phyloP scores from a whole-genome alignment of 1,140 invertebrate species.

The Zaprionus nigranus region DNA sequence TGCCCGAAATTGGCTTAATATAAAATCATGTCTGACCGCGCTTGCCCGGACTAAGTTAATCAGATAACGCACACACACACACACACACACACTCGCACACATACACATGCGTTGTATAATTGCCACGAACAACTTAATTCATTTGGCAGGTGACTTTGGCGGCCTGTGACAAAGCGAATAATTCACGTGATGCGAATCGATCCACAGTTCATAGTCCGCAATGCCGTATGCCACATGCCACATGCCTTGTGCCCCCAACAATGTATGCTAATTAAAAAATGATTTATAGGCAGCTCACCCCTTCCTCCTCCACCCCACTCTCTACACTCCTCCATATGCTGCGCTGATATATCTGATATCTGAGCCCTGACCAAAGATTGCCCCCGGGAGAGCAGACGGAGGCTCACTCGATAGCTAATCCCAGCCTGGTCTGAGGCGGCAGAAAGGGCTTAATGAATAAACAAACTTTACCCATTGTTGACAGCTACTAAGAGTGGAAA shows the following conservation, averaged over 20 bases:
- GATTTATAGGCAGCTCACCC: constrained; percentile 55
- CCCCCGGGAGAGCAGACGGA: not conserved
- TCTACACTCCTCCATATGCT: constrained; percentile 49
- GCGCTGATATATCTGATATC: constrained; percentile 46
- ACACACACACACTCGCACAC: constrained; percentile 1
- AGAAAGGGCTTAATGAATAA: constrained; percentile 65
- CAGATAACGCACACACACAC: constrained; percentile 62
- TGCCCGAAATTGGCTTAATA: constrained; percentile 63
- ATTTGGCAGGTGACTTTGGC: constrained; percentile 46
- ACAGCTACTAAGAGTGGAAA: constrained; percentile 40
- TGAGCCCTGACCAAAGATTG: constrained; percentile 23
- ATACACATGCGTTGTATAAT: constrained; percentile 48
- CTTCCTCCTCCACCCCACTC: not conserved
- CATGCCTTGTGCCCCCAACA: constrained; percentile 3
- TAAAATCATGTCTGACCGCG: constrained; percentile 71
- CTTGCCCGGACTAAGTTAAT: constrained; percentile 68
- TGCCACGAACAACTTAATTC: constrained; percentile 72
- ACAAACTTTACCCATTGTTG: constrained; percentile 49
- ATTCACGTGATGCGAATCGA: constrained; percentile 54
- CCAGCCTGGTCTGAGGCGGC: not conserved
- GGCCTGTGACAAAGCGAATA: constrained; percentile 50
- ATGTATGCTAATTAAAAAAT: constrained; percentile 76
- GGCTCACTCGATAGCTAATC: not conserved
- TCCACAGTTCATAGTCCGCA: constrained; percentile 37
- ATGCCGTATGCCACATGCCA: constrained; percentile 42